Base-by-base conservation (phyloP, 64 coral and sea anemone species). In the Acropora tenuis region DNA sequence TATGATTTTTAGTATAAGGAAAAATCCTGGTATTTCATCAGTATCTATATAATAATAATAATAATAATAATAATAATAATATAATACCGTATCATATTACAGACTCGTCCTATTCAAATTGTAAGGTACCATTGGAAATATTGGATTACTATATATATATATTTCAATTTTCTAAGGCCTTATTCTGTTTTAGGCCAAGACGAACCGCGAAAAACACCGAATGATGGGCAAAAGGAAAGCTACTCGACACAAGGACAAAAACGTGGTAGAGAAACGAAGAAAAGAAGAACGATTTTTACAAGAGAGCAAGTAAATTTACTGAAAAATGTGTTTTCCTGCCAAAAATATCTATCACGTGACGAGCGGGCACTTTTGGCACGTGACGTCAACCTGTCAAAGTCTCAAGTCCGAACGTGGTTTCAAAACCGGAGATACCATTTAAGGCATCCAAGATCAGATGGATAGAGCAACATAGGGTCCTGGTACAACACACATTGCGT, bases 351-450 rank as follows among this genome's bases (percentile, higher is more conserved):
- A 40, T 94, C 92, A 57, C 92, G 95, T 47, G 88, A 94, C 72
- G 92, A 97, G 47, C 65, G 95, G 41, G 87, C 83, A 41, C 77
- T 97, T 16, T 41, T 97, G 50, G 83, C 95, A 8, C 42, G 72
- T n/a, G 92, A 76, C 5, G 78, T 97, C 43, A 84, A 91, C 41
- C 73, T 97, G 92, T 94, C 88, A n/a, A 92, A 94, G 74, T 71
- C 94, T 16, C 95, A 94, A 87, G 85, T 97, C 50, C 77, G 95
- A 82, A 97, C 94, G 88, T 97, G 95, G 95, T 97, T 97, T 89
- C 95, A 94, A 91, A 97, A 97, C 75, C 86, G 93, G 82, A 78
- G 95, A 77, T 97, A 97, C 73, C 92, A 94, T 84, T 94, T 91
- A 41, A 93, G 92, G 73, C 88, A 94, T 30, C 76, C 69, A 43